Evolutionary conservation across 2,888 invertebrate species (phyloP), one percentile per base, ranked within the genome.

Genomic region (Patella caerulea): DNA sequence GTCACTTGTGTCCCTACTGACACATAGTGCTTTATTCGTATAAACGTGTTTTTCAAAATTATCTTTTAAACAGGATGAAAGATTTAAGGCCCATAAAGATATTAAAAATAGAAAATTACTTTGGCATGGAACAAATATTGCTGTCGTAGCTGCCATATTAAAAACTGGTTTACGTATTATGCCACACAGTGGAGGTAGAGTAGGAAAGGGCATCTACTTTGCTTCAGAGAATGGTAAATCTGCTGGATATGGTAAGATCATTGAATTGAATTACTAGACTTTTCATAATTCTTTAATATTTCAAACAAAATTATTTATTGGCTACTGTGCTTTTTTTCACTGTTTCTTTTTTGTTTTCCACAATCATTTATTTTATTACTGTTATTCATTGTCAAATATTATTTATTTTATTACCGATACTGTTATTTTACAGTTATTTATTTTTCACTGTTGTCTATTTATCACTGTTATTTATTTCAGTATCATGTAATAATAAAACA

Each of bases 71-170:
- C 82, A 91, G 90, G 83, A 55, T 76, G 79, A 82, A 15, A 82
- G 90, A 72, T 91, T 88, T 80, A 81, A 83, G 72, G 83, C 34
- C 11, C 91, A 92, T 82, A 87, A 92, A 54, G 82, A 85, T 24
- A 76, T 92, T 14, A 80, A 79, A 2, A 86, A 92, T 81, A 85
- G 92, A 14, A 92, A 92, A 82, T 84, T 92, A 65, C 83, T 92
- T 75, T 92, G 92, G 92, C 92, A 92, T 82, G 92, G 92, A 17
- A 92, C 92, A 17, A 92, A 88, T 83, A 92, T 92, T 19, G 92
- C 92, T 34, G 92, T 92, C 14, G 92, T 92, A 77, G 92, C 92
- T 3, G 92, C 92, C 82, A 92, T 92, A 79, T 85, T 92, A 81
- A 92, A 92, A 81, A 87, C 89, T 74, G 92, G 92, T 4, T 86